Evolutionary conservation across 2,113 vertebrate species (phyloP), one percentile per base, ranked within the genome.

Genomic region (Terrapene triunguis): DNA sequence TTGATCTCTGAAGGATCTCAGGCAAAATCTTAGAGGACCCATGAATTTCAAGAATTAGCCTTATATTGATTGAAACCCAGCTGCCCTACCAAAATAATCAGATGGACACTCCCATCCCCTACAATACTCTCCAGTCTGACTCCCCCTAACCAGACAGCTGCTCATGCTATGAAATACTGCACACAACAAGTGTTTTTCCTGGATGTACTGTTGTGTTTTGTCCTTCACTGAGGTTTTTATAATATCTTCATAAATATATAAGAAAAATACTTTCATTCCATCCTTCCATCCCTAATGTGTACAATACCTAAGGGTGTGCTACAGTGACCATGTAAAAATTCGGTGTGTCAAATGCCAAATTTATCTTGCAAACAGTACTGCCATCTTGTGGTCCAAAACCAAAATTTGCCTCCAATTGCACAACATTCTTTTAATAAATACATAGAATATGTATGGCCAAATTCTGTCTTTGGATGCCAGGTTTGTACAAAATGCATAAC

Each of bases 381-480:
- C 98, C 98, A 98, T 94, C 98, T 98, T 89, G 96, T 97, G 98
- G 98, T 90, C 35, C 44, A 86, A 96, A 80, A 55, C 78, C 51
- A 91, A 82, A 95, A 93, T 24, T 27, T 50, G 3, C 48, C 0
- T 22, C 11, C 50, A 53, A 89, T n/a, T 69, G 80, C 6, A 3
- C 35, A 1, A 3, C 17, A 1, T 48, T 72, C n/a, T 38, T 81
- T 50, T 57, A 16, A 1, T 51, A 3, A 16, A 10, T 1, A 4
- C 54, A 9, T 2, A 0, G 42, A 2, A 5, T 16, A 21, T 6
- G 1, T 51, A 1, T n/a, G 17, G 62, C 62, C 62, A 38, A 38
- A 72, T 72, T 38, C n/a, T 72, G 35, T 47, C 24, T 47, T 25
- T 44, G 42, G 22, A 25, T 78, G 10, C 3, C 8, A 54, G 1